These are phyloP conservation scores for Microctonus aethiopoides DNA, from an alignment of 2,888 invertebrate genomes.

Conservation along the genomic window DNA sequence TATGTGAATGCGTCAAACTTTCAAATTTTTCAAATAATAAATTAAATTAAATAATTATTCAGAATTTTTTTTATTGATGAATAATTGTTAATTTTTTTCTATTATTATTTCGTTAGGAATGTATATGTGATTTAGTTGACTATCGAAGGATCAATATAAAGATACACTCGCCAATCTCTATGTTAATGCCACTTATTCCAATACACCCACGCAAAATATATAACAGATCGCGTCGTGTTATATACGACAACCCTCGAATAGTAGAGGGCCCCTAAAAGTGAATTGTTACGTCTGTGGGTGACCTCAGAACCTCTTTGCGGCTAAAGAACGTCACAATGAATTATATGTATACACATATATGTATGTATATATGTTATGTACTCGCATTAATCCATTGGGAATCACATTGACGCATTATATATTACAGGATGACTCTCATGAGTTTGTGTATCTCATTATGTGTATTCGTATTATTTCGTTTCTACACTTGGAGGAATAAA, in stretches of 20 bases:
- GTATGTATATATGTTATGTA: constrained; percentile 23
- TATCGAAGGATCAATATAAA: constrained; percentile 62
- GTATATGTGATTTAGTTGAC: constrained; percentile 51
- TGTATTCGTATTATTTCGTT: not conserved
- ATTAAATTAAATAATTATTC: too few species aligned
- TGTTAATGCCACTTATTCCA: constrained; percentile 58
- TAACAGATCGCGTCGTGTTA: constrained; percentile 39
- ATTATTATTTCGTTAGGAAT: too few species aligned
- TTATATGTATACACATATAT: too few species aligned
- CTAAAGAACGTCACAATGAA: constrained; percentile 56
- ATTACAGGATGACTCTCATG: not conserved
- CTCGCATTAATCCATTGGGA: not conserved
- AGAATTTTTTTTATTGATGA: too few species aligned
- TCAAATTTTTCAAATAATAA: too few species aligned
- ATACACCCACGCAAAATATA: constrained; percentile 31
- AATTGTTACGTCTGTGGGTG: constrained; percentile 68
- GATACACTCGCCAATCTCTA: constrained; percentile 66
- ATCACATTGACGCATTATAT: too few species aligned
- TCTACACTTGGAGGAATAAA: too few species aligned
- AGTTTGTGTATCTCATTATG: not conserved
- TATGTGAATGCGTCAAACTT: too few species aligned
- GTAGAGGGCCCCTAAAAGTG: constrained; percentile 66
- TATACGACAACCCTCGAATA: constrained; percentile 41
- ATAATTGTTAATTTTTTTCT: not conserved
- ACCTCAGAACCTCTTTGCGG: constrained; percentile 62